These are phyloP conservation scores for Labeo catla DNA, from an alignment of 2,113 vertebrate species.

Conservation along the genomic window DNA sequence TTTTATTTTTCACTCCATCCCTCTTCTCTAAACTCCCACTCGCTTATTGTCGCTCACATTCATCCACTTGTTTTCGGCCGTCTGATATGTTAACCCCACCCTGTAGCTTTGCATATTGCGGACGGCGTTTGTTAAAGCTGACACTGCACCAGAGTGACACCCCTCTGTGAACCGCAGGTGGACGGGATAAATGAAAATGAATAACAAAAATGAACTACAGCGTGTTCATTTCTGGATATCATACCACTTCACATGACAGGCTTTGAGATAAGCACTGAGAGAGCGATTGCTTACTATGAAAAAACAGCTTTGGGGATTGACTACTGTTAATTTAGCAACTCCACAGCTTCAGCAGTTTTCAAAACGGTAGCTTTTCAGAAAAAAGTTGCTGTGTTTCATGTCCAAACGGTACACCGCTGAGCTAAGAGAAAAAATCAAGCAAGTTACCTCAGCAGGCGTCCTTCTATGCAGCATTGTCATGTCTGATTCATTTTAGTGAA, in stretches of 20 bases:
- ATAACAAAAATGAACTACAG: constrained; percentile 42
- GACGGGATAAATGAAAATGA: constrained; percentile 37
- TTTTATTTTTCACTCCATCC: constrained; percentile 16
- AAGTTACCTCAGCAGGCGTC: no score
- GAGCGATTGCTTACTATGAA: not conserved
- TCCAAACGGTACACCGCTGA: not conserved
- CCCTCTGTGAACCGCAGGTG: constrained; percentile 43
- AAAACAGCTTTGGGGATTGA: not conserved
- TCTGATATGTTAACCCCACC: constrained; percentile 24
- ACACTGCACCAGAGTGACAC: not conserved
- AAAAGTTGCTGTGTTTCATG: not conserved
- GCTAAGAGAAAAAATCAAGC: no score
- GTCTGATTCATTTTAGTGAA: no score
- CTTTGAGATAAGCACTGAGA: not conserved
- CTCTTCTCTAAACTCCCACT: constrained; percentile 17
- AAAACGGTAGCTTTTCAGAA: not conserved
- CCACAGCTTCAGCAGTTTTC: not conserved
- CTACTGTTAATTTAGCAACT: not conserved
- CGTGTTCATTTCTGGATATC: constrained; percentile 36
- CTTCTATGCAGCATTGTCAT: no score
- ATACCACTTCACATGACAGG: constrained; percentile 45
- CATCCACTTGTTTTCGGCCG: constrained; percentile 2
- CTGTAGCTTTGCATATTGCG: constrained; percentile 10
- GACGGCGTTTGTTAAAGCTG: not conserved
- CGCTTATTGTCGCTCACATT: not conserved